A percentile compares a stretch with the other conserved stretches of the same genome.
These are phyloP conservation scores for Aradus depressus DNA, from an alignment of 2,888 invertebrate genomes.

Conservation along the genomic window DNA sequence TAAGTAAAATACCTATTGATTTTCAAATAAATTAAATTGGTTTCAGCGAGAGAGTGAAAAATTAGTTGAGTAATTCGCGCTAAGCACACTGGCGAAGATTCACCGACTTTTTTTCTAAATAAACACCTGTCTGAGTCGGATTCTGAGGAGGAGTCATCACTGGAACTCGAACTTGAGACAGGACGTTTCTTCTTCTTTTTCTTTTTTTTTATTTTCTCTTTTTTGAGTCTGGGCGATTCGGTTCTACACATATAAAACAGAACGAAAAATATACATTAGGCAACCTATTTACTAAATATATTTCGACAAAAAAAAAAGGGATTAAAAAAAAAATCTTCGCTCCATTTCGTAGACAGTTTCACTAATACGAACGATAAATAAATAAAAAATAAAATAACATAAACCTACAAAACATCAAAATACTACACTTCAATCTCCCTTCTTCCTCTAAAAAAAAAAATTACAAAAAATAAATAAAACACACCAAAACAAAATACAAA, in stretches of 20 bases:
- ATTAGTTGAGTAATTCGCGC: no score
- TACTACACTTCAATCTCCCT: slow-evolving; percentile 8
- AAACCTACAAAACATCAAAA: slow-evolving; percentile 4
- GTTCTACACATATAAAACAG: slow-evolving; percentile 16
- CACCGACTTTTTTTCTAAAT: no score
- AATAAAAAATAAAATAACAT: slow-evolving; percentile 4
- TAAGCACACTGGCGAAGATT: no score
- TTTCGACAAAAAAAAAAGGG: no score
- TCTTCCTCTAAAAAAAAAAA: slow-evolving; percentile 10
- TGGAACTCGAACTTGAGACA: slow-evolving; percentile 18
- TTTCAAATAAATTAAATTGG: no score
- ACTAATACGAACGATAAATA: not conserved
- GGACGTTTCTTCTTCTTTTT: slow-evolving; percentile 26
- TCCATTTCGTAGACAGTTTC: no score
- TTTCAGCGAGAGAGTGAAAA: no score
- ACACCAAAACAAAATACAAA: slow-evolving; percentile 1
- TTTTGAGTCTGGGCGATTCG: slow-evolving; percentile 26
- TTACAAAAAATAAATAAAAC: not conserved
- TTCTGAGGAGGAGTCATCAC: slow-evolving; percentile 13
- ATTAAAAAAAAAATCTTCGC: no score
- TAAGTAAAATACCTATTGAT: no score
- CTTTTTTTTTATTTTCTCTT: slow-evolving; percentile 29
- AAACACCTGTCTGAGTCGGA: slow-evolving; percentile 19
- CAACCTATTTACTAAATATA: slow-evolving; percentile 1
- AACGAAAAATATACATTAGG: slow-evolving; percentile 7